These are phyloP conservation scores for Xenops minutus DNA, from an alignment of 2,797 vertebrate species.

Conservation along the genomic window DNA sequence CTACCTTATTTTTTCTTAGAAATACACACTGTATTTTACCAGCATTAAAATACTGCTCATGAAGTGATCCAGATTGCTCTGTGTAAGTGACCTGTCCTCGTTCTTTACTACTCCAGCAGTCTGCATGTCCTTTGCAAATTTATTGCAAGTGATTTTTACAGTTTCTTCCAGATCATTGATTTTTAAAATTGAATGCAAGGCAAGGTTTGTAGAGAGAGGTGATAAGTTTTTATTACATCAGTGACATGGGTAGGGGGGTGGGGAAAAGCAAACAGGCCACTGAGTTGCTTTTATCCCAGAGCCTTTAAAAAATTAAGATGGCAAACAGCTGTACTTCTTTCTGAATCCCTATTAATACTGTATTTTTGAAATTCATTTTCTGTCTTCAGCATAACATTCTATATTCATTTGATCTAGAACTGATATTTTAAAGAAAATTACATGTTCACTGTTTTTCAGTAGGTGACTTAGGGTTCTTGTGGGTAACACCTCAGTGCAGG, in stretches of 20 bases:
- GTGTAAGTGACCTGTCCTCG: constrained; percentile 23
- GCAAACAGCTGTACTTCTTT: neutral
- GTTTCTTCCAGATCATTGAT: constrained; percentile 60
- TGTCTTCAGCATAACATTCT: neutral
- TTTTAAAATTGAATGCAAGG: constrained; percentile 60
- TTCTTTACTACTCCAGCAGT: constrained; percentile 30
- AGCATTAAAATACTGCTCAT: constrained; percentile 6
- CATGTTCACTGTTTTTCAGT: neutral
- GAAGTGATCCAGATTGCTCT: constrained; percentile 44
- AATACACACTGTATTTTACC: neutral
- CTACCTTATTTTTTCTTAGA: constrained; percentile 9
- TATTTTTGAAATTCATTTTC: neutral
- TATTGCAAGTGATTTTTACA: constrained; percentile 50
- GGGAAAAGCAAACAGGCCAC: neutral
- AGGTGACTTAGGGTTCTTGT: neutral
- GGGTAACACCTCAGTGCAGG: neutral
- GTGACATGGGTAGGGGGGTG: neutral
- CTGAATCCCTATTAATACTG: neutral
- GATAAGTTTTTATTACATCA: constrained; percentile 34
- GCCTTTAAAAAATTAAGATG: neutral
- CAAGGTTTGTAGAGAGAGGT: constrained; percentile 34
- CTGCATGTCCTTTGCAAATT: constrained; percentile 37
- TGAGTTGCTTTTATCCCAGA: neutral
- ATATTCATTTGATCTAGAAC: neutral
- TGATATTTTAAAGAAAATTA: neutral